Conservation (phyloP, 2,113 vertebrate species). For the Chloropsis cyanopogon region DNA sequence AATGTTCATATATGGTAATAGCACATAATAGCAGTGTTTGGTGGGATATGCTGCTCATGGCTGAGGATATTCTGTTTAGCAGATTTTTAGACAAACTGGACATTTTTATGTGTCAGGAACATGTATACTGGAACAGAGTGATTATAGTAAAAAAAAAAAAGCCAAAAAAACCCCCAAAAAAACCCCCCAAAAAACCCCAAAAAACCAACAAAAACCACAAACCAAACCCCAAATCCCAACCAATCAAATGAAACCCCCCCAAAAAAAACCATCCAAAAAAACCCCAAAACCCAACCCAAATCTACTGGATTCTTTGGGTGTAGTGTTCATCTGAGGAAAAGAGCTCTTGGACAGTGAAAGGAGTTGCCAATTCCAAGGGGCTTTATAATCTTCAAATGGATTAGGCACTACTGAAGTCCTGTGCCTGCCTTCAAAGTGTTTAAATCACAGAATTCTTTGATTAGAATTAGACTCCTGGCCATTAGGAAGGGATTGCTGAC, state of each 20-base stretch:
- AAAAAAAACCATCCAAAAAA: not conserved
- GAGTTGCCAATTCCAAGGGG: rapidly evolving
- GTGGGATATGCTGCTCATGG: not conserved
- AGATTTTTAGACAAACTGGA: not conserved
- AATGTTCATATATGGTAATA: not conserved
- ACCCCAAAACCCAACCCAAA: rapidly evolving
- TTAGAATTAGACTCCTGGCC: not conserved
- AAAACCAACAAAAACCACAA: not conserved
- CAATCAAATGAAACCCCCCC: not conserved
- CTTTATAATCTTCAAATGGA: not conserved
- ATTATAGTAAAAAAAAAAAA: not conserved
- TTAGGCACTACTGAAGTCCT: not conserved
- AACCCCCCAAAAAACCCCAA: not conserved
- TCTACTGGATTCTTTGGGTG: not conserved
- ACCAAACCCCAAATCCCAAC: not conserved
- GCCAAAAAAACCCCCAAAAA: too few relatives aligned
- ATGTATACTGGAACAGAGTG: not conserved
- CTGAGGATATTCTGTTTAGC: not conserved
- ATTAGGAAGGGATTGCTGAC: not conserved
- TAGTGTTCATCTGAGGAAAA: not conserved
- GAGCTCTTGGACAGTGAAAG: not conserved
- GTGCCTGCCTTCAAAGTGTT: not conserved
- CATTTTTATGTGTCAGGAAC: not conserved
- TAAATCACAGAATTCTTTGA: not conserved
- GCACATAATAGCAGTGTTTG: not conserved